Percentiles rank a stretch among this genome's conserved stretches.
phyloP scores from a whole-genome alignment of 2,113 vertebrate species.

The Hystrix cristata region DNA sequence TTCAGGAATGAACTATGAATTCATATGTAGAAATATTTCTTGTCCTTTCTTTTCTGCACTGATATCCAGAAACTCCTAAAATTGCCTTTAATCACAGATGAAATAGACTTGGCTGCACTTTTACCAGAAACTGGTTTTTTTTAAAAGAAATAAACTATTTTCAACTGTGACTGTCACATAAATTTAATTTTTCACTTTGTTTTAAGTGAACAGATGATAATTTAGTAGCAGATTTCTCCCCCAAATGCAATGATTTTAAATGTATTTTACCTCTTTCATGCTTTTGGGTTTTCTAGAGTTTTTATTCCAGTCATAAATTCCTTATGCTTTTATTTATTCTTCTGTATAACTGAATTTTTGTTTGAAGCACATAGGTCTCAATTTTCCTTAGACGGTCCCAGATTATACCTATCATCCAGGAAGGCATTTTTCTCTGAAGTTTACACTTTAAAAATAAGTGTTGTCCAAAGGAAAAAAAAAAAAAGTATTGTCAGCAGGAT shows the following conservation, averaged over 20 bases:
- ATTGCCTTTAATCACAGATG: slow-evolving; percentile 67
- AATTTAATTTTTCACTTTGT: slow-evolving; percentile 74
- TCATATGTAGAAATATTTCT: slow-evolving; percentile 56
- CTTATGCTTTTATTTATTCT: slow-evolving; percentile 69
- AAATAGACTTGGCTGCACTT: slow-evolving; percentile 72
- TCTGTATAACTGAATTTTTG: slow-evolving; percentile 57
- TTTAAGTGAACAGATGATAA: slow-evolving; percentile 80
- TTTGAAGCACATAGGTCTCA: slow-evolving; percentile 53
- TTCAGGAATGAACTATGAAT: slow-evolving; percentile 76
- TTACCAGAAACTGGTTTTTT: slow-evolving; percentile 71
- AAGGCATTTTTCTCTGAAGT: slow-evolving; percentile 12
- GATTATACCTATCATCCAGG: slow-evolving; percentile 8
- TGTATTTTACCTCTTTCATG: slow-evolving; percentile 61
- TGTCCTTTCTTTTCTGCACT: slow-evolving; percentile 46
- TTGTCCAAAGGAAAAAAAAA: neutral
- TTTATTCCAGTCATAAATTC: slow-evolving; percentile 71
- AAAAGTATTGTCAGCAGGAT: neutral
- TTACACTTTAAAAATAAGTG: neutral
- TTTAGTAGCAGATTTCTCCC: slow-evolving; percentile 67
- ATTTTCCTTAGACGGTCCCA: neutral
- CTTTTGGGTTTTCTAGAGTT: slow-evolving; percentile 59
- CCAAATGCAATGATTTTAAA: slow-evolving; percentile 57
- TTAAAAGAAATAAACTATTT: slow-evolving; percentile 75
- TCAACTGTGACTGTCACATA: slow-evolving; percentile 77
- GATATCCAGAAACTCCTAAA: slow-evolving; percentile 59